Base-by-base conservation (phyloP, 2,888 invertebrate species). In the Helicoverpa assulta region DNA sequence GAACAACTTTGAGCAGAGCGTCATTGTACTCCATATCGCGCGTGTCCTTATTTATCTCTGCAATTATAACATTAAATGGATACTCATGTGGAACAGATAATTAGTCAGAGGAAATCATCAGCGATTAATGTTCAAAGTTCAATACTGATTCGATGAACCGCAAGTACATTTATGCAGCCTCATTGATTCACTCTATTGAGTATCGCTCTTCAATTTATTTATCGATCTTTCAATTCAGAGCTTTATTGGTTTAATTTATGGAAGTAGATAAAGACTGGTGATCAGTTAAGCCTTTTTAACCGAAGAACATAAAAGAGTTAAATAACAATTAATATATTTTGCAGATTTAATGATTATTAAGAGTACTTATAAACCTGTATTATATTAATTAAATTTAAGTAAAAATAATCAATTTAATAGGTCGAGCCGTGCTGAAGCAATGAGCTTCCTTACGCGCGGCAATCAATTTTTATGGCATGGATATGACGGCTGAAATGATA, bases 21-120 rank as follows among this genome's bases (percentile, higher is more conserved):
- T 94, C 93, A 61, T 93, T 92, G 81, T 95, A 94, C 75, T 94
- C 95, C 50, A 90, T 78, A 74, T 94, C 93, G 18, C 83, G 68
- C 12, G 87, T 88, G 14, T 92, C 88, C 70, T 81, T 87, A 16
- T 89, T 89, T 69, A 90, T 80, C 47, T 89, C 94, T 94, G 86
- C 56, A 76, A 88, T 72, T 53, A 63, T 65, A 63, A 67, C 12
- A 29, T 56, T 64, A 53, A 58, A 72, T 70, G 56, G 57, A 52
- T 74, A n/a, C n/a, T n/a, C n/a, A 67, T 70, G 50, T 67, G 47
- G 33, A 52, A 67, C 12, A 52, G 62, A 73, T 73, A 83, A 69
- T 40, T 69, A 69, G 50, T 77, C 70, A 80, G 18, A 51, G 54
- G 18, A 33, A 55, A 21, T 47, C 43, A 62, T 56, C 10, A 53